phyloP scores from a whole-genome alignment of 1,140 invertebrate genomes.

The Drosophila mauritiana region DNA sequence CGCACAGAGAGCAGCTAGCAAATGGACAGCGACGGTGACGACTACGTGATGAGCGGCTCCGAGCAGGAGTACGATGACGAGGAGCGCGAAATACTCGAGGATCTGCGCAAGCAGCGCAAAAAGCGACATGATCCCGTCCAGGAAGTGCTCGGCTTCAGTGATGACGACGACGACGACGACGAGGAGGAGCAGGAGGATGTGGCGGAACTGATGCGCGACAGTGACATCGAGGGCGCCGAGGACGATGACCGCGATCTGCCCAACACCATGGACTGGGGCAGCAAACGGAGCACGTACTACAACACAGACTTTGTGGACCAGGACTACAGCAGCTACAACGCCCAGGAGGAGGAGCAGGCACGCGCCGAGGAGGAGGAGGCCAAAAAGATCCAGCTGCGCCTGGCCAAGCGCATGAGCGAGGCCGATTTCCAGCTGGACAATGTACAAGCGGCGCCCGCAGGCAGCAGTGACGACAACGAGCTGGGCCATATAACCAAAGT shows the following conservation, averaged over 20 bases:
- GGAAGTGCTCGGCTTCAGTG: constrained; percentile 88
- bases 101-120: constrained; percentile 86
- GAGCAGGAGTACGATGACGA: constrained; percentile 89
- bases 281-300: constrained; percentile 91
- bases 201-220: constrained; percentile 86
- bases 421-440: constrained; percentile 91
- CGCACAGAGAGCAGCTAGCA: background rate
- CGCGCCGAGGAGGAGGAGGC: constrained; percentile 94
- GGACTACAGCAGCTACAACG: constrained; percentile 91
- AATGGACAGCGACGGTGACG: constrained; percentile 80
- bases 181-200: constrained; percentile 84
- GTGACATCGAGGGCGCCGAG: constrained; percentile 90
- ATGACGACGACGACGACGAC: constrained; percentile 83
- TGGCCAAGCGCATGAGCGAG: constrained; percentile 92
- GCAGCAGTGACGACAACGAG: constrained; percentile 64
- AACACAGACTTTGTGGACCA: constrained; percentile 95
- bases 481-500: constrained; percentile 63
- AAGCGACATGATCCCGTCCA: constrained; percentile 87
- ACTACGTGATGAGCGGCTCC: constrained; percentile 89
- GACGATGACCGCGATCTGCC: constrained; percentile 89
- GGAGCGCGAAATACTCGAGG: constrained; percentile 88
- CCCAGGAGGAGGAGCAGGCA: constrained; percentile 90
- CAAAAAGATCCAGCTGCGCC: constrained; percentile 90
- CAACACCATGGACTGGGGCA: constrained; percentile 93
- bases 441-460: constrained; percentile 14